These are phyloP conservation scores for Aviceda subcristata DNA, from an alignment of 2,113 vertebrate genomes.

Conservation along the genomic window DNA sequence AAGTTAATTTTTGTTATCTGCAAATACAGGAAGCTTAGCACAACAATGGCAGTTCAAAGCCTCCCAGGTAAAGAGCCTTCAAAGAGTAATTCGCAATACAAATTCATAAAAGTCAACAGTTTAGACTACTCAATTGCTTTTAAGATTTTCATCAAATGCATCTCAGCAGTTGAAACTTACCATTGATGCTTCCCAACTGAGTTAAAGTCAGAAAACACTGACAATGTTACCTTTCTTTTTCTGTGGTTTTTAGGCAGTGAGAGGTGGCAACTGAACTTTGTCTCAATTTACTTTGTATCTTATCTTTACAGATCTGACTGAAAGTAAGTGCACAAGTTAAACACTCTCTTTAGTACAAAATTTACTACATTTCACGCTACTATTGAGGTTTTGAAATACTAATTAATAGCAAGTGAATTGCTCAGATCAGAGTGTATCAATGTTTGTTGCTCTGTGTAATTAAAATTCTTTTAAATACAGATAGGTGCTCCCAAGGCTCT, in stretches of 20 bases:
- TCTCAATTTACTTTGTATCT: constrained; percentile 20
- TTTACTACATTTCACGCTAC: neutral
- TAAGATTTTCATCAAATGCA: constrained; percentile 82
- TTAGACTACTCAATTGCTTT: constrained; percentile 76
- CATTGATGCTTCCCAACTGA: constrained; percentile 76
- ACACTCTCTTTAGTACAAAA: neutral
- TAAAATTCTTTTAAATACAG: neutral
- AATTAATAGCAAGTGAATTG: neutral
- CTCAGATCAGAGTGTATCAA: neutral
- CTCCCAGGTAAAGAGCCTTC: constrained; percentile 78
- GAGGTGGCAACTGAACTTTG: constrained; percentile 38
- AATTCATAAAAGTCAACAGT: constrained; percentile 81
- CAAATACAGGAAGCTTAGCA: constrained; percentile 65
- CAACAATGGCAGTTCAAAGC: constrained; percentile 78
- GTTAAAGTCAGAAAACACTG: constrained; percentile 77
- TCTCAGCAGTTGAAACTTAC: constrained; percentile 73
- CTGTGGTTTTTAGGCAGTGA: constrained; percentile 49
- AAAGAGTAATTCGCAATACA: constrained; percentile 75
- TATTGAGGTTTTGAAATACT: neutral
- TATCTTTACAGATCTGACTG: constrained; percentile 14
- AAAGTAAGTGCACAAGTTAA: neutral
- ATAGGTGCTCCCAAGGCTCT: neutral
- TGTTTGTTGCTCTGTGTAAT: neutral
- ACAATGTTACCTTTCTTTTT: constrained; percentile 68
- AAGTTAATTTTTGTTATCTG: constrained; percentile 80